phyloP scores from a whole-genome alignment of 2,113 vertebrate species.

The Zosterops hypoxanthus region DNA sequence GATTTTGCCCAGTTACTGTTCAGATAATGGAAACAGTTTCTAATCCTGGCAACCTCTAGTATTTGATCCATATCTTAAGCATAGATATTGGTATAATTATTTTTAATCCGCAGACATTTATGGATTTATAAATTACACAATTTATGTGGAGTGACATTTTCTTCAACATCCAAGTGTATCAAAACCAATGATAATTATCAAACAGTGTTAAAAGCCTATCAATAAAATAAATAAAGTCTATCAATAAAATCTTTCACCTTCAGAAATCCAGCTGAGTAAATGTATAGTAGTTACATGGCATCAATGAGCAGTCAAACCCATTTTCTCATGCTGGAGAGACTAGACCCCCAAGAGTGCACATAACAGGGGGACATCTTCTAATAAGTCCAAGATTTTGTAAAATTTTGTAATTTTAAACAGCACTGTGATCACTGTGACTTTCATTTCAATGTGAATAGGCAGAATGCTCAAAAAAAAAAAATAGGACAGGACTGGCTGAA shows the following conservation, averaged over 20 bases:
- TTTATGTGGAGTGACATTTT: background rate
- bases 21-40: background rate
- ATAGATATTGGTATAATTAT: background rate
- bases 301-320: background rate
- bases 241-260: background rate
- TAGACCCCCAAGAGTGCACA: background rate
- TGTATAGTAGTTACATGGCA: background rate
- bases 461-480: background rate
- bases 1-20: slow-evolving; percentile 30
- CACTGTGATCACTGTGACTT: background rate
- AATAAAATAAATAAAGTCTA: background rate
- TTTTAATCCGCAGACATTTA: background rate
- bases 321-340: background rate
- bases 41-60: background rate
- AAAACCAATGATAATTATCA: slow-evolving; percentile 5
- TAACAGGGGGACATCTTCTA: background rate
- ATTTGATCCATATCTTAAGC: background rate
- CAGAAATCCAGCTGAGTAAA: background rate
- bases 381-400: background rate
- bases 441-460: background rate
- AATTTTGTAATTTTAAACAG: background rate
- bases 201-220: background rate
- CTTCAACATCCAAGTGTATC: background rate
- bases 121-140: background rate
- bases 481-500: background rate